Evolutionary conservation across 2,797 vertebrate genomes (phyloP), one percentile per base, ranked within the genome.

Genomic region (Malurus leucopterus): DNA sequence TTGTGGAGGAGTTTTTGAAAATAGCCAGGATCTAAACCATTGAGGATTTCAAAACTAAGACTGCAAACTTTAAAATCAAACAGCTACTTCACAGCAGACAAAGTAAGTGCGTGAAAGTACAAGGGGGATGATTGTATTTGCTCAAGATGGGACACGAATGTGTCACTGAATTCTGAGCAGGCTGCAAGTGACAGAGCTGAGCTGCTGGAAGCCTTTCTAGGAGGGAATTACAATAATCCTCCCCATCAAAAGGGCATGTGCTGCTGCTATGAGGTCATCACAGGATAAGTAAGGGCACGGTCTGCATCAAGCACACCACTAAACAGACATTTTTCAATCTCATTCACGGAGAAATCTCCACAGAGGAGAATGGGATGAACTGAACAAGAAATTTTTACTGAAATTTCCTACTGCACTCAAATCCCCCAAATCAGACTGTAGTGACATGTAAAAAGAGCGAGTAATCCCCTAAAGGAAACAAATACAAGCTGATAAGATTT

Each of bases 221-320:
- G 67, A 91, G 88, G 76, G 90, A 95, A 94, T 95, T 95, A 95
- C 87, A 92, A 85, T 96, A 96, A 96, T 96, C 93, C 91, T 91
- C 86, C 88, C 87, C 89, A 87, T 85, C 90, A 93, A 89, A 57
- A 93, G 77, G 82, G 84, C 84, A 93, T 84, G 84, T 87, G 77
- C 87, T 92, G 64, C 76, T 94, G 85, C 77, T 88, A 77, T 79
- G 84, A 95, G 90, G 88, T 91, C 93, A 91, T 49, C 54, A 53
- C 47, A 94, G 94, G 92, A 92, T 87, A 96, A 95, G 84, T 90
- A 93, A 94, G 92, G 85, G 84, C 73, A 85, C 69, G 68, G 71
- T 87, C 87, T 94, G 53, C 67, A 93, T 71, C 71, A 75, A 91
- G 78, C 61, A 54, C 44, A 50, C 46, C 50, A 70, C 40, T 54